Evolutionary conservation across 37 sponge, comb jelly and placozoan species (phyloP).

Genomic region (Mnemiopsis leidyi): DNA sequence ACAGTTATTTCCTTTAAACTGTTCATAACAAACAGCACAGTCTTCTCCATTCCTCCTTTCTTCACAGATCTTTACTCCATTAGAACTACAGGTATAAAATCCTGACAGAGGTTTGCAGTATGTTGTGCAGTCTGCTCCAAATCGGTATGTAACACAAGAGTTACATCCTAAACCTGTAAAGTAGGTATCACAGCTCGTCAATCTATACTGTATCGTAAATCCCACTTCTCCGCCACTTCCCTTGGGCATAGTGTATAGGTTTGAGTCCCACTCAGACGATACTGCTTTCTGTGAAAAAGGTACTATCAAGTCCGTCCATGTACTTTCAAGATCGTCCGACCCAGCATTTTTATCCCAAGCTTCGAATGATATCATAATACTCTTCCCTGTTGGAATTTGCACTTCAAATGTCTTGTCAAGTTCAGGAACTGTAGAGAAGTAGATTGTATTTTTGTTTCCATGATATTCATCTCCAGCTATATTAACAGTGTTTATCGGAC

Average conservation of each 20-base stretch:
- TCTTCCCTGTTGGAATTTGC: not conserved
- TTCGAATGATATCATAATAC: not conserved
- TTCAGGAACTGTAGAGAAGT: not conserved
- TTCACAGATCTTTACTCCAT: not conserved
- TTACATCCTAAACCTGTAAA: constrained; percentile 14
- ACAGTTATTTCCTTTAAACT: not conserved
- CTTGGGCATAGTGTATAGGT: not conserved
- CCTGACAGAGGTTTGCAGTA: not conserved
- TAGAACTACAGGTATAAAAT: not conserved
- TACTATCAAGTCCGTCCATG: not conserved
- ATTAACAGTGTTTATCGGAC: not conserved
- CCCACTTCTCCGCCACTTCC: not conserved
- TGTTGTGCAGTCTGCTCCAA: not conserved
- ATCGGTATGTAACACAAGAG: not conserved
- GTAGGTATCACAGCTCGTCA: not conserved
- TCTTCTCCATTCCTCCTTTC: not conserved
- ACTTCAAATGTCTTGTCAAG: not conserved
- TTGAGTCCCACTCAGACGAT: not conserved
- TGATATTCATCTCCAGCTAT: too few species aligned
- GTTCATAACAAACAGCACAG: not conserved
- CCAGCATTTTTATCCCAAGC: not conserved
- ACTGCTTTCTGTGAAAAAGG: not conserved
- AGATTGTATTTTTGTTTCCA: not conserved
- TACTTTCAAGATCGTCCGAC: not conserved
- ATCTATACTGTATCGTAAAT: not conserved